Evolutionary conservation across 2,888 invertebrate species (phyloP).

Genomic region (Escarpia spicata): DNA sequence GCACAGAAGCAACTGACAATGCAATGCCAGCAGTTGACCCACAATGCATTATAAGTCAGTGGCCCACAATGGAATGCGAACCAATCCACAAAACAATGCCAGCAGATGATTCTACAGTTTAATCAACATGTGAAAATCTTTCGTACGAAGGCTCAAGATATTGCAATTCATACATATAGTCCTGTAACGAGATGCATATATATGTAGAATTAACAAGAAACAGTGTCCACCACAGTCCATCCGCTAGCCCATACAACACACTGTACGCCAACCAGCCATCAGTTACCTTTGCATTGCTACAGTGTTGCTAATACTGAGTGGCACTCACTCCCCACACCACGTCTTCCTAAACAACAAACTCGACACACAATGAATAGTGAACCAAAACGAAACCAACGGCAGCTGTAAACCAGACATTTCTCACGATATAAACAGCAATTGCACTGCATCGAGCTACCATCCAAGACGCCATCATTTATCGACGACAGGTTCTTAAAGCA

Average conservation of each 20-base stretch:
- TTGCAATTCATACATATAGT: no score
- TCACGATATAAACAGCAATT: neutral
- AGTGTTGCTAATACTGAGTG: constrained; percentile 10
- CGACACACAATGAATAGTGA: neutral
- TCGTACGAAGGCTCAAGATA: no score
- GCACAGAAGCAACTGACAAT: neutral
- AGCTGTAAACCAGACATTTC: neutral
- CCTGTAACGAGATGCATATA: neutral
- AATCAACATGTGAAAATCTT: no score
- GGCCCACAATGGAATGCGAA: no score
- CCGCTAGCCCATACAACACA: neutral
- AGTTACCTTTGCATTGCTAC: neutral
- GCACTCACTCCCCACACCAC: neutral
- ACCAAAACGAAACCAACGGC: neutral
- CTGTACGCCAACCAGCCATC: neutral
- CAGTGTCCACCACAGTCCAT: neutral
- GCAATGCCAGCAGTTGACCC: neutral
- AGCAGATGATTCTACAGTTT: no score
- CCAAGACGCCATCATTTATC: neutral
- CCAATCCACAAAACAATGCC: no score
- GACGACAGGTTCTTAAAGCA: neutral
- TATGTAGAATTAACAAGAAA: neutral
- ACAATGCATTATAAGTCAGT: neutral
- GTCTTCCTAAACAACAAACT: neutral
- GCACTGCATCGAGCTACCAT: neutral